Evolutionary conservation across 2,113 vertebrate species (phyloP), one percentile per base, ranked within the genome.

Genomic region (Corvus moneduloides): DNA sequence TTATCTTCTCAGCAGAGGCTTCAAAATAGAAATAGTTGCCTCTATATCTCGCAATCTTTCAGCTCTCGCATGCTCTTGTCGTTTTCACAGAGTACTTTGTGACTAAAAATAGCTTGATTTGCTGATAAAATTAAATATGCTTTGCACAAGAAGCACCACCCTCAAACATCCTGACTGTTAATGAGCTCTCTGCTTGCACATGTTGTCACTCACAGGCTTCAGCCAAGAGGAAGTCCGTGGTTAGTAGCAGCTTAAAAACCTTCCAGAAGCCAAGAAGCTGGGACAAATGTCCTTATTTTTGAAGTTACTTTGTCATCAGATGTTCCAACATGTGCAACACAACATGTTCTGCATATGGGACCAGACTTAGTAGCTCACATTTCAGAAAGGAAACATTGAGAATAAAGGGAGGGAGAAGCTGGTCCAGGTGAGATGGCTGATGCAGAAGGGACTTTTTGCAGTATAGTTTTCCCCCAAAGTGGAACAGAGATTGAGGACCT

Each of bases 71-170:
- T 63, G 72, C 64, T 90, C 86, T 91, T 84, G 89, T 94, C 56
- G 61, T 95, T 95, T 91, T 78, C 76, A 78, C 44, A 78, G 92
- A 84, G 69, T 3, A 6, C 76, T 90, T 90, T 71, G 66, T 86
- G 88, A 86, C 66, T 86, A 96, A 95, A 97, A 95, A 94, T 95
- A 96, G 56, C 79, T 84, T 89, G 83, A 96, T 94, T 86, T 93
- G 73, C 84, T 93, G 92, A 95, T 88, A 94, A 94, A 96, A 96
- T 94, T 95, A 94, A 96, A 90, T 51, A 59, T 72, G 83, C 79
- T 94, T 91, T 93, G 80, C 89, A 87, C 44, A 67, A 16, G 6
- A 85, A 90, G 85, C 61, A 84, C 69, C 32, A 0, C 83, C 92
- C 68, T 94, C 83, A 61, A 80, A 86, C 83, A 96, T 95, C 88